phyloP scores from a whole-genome alignment of 2,113 vertebrate genomes.

The Illadopsis cleaveri region DNA sequence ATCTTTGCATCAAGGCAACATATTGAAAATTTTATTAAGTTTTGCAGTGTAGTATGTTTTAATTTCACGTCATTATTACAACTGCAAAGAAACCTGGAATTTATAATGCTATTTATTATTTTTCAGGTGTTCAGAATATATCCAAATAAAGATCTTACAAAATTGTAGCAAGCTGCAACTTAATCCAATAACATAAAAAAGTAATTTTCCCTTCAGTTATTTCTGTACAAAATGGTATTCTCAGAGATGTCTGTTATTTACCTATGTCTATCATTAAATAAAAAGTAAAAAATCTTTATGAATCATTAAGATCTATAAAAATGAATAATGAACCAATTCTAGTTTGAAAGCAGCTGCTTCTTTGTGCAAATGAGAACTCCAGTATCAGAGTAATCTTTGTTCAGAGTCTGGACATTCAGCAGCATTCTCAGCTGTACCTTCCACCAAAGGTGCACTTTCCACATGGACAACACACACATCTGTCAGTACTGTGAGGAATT shows the following conservation, averaged over 20 bases:
- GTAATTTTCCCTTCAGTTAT: background rate
- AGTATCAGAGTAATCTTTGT: background rate
- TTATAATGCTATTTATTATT: background rate
- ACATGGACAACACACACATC: background rate
- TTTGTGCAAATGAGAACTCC: background rate
- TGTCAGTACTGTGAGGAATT: background rate
- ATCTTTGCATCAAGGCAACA: background rate
- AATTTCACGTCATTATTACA: background rate
- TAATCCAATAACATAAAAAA: background rate
- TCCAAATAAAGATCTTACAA: background rate
- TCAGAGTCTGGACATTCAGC: background rate
- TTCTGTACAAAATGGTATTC: background rate
- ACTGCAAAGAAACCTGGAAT: background rate
- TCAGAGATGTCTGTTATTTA: background rate
- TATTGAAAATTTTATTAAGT: background rate
- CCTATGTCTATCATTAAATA: background rate
- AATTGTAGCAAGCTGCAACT: background rate
- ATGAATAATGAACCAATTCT: background rate
- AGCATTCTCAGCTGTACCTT: background rate
- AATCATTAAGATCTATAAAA: background rate
- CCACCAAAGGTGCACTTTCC: background rate
- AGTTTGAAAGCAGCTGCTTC: background rate
- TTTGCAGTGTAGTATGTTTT: background rate
- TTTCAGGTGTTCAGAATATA: background rate
- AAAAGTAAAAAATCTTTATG: background rate